Evolutionary conservation across 2,888 invertebrate species (phyloP), one percentile per base, ranked within the genome.

Genomic region (Synanthedon andrenaeformis): DNA sequence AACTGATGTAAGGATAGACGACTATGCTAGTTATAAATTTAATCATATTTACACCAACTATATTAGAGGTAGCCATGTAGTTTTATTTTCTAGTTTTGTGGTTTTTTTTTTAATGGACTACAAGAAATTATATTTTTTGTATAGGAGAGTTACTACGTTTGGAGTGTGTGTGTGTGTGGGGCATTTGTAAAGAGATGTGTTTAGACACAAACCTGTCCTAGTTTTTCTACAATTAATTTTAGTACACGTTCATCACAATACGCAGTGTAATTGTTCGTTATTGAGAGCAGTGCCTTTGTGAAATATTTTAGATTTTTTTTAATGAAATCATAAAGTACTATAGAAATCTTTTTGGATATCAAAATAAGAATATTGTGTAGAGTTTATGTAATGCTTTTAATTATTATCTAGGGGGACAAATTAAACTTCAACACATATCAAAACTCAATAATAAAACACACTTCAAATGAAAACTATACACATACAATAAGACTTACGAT

Each of bases 11-110:
- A 68, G 68, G 35, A 35, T 35, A 71, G 63, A 69, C 71, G 65
- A 81, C 75, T 72, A 65, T 72, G 42, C 63, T 82, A 80, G 79
- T 77, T 72, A 74, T 80, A 77, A 74, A 72, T 57, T 71, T 75
- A 77, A 80, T 74, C 76, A 65, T 83, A 81, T 82, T 79, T 81
- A 82, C 82, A 82, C 79, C 67, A 77, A 73, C 76, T 75, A 74
- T 71, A 71, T 74, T 83, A 83, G 82, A 66, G 57, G 68, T 83
- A 84, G 82, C 75, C 73, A 71, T 68, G 76, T 84, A 82, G 81
- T 76, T 76, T 35, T 78, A 74, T 76, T 78, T 77, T 79, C 66
- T 72, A 66, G 63, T 64, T 64, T 59, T 58, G 63, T 65, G 62
- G 66, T 63, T 60, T 62, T 56, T 5, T 17, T 6, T n/a, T 5